Conservation (phyloP, 2,888 invertebrate genomes). For the Machimus rusticus region DNA sequence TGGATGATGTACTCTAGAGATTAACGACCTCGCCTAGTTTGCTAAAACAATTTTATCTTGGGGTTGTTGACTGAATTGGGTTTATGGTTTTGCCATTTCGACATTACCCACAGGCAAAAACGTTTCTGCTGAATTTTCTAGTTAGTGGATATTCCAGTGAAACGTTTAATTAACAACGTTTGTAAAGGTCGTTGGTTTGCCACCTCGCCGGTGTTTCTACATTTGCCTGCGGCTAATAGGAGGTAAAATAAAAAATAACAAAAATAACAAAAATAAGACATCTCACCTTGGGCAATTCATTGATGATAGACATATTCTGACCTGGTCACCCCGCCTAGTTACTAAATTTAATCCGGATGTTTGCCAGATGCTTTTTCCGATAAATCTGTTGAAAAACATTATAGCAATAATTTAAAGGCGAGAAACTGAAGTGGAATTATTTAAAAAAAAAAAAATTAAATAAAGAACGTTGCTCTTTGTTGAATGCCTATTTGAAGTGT, state of each 20-base stretch:
- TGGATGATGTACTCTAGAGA: not conserved
- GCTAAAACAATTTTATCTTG: not conserved
- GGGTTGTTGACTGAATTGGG: not conserved
- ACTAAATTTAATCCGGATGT: not conserved
- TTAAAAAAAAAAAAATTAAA: not conserved
- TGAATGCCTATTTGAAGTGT: not conserved
- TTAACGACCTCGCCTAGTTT: not conserved
- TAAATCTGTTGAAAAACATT: not conserved
- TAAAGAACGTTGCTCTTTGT: not conserved
- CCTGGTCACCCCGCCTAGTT: not conserved
- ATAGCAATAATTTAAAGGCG: not conserved
- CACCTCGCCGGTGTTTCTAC: not conserved
- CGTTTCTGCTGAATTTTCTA: not conserved
- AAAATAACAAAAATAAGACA: not conserved
- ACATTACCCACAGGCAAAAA: not conserved
- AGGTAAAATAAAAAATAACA: not conserved
- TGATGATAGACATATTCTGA: not conserved
- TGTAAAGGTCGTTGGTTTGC: not conserved
- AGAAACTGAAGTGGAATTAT: not conserved
- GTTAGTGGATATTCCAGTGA: not conserved
- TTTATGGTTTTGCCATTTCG: not conserved
- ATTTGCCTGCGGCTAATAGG: not conserved
- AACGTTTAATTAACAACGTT: not conserved
- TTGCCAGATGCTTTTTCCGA: not conserved
- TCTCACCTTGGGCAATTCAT: not conserved